Evolutionary conservation across 1,140 invertebrate genomes (phyloP).

Genomic region (Scaptomyza hsui): DNA sequence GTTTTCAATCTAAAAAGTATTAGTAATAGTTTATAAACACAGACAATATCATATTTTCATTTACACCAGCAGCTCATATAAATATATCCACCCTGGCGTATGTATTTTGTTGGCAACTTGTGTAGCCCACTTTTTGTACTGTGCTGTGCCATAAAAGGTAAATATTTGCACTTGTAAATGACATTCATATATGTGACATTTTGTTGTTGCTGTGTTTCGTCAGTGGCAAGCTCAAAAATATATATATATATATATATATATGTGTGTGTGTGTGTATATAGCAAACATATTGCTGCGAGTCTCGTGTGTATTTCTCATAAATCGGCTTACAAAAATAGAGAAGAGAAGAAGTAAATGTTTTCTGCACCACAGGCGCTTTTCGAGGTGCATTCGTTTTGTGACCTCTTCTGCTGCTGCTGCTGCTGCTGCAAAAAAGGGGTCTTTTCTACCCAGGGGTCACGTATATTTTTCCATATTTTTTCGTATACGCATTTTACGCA

Average conservation of each 20-base stretch:
- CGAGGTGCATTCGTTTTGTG: constrained; percentile 59
- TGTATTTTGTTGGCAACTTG: constrained; percentile 49
- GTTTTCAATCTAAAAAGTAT: no score
- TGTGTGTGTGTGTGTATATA: constrained; percentile 19
- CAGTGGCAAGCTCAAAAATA: no score
- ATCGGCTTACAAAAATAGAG: constrained; percentile 69
- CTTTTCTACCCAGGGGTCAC: constrained; percentile 35
- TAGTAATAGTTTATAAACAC: no score
- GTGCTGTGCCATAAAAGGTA: constrained; percentile 62
- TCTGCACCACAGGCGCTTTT: neutral
- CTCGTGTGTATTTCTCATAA: constrained; percentile 73
- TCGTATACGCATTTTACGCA: constrained; percentile 67
- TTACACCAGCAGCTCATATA: constrained; percentile 13
- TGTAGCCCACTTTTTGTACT: constrained; percentile 57
- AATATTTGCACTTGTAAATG: constrained; percentile 81
- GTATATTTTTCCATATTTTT: constrained; percentile 41
- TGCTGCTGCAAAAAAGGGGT: neutral
- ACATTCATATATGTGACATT: constrained; percentile 65
- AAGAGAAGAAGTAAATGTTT: neutral
- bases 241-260: neutral
- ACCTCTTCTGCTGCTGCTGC: neutral
- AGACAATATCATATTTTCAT: constrained; percentile 18
- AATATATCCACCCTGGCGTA: constrained; percentile 64
- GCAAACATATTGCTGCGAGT: constrained; percentile 72
- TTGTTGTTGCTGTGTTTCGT: constrained; percentile 14